phyloP scores from a whole-genome alignment of 2,888 invertebrate genomes.

The Tyria jacobaeae region DNA sequence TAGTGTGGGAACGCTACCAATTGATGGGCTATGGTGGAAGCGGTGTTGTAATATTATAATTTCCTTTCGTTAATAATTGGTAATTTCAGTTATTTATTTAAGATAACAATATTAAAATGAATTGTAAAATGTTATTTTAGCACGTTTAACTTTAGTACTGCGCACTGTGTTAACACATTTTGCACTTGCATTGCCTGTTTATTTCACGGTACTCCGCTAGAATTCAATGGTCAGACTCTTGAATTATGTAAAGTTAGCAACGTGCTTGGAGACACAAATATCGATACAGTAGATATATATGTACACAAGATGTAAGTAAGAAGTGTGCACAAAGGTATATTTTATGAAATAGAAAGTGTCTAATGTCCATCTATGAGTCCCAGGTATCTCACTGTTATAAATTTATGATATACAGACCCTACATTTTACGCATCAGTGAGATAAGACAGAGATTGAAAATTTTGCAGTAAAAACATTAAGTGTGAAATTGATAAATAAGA shows the following conservation, averaged over 20 bases:
- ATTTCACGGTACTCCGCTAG: neutral
- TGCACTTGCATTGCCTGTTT: neutral
- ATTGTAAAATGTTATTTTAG: neutral
- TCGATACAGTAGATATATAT: neutral
- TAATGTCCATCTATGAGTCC: neutral
- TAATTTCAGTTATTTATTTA: too few relatives aligned
- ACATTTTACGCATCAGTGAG: neutral
- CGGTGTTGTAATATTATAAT: too few relatives aligned
- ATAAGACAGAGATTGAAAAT: neutral
- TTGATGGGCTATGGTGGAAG: too few relatives aligned
- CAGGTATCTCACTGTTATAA: neutral
- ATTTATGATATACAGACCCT: neutral
- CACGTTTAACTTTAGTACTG: neutral
- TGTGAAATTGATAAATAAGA: too few relatives aligned
- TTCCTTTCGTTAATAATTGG: too few relatives aligned
- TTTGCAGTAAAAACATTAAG: too few relatives aligned
- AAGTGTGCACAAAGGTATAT: neutral
- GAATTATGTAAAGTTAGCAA: constrained; percentile 13
- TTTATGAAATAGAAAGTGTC: neutral
- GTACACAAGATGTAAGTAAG: neutral
- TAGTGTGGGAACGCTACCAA: too few relatives aligned
- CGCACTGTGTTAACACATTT: neutral
- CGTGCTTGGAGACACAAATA: constrained; percentile 3
- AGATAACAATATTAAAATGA: too few relatives aligned
- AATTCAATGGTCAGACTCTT: constrained; percentile 9